Evolutionary conservation across 2,888 invertebrate genomes (phyloP).

Genomic region (Phengaris alcon): DNA sequence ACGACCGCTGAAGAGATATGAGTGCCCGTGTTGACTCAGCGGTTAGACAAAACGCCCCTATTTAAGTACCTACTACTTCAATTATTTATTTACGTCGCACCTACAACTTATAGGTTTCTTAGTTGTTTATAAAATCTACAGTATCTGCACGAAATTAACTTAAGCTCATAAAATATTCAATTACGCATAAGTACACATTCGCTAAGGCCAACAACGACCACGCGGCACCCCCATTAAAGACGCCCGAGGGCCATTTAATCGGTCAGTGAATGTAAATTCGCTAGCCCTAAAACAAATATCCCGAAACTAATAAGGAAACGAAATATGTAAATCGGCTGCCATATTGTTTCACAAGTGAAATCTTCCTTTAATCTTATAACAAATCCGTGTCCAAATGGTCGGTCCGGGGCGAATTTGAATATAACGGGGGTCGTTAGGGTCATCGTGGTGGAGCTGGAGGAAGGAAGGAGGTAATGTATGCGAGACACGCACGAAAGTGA

Average conservation of each 20-base stretch:
- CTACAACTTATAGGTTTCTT: conserved; percentile 1
- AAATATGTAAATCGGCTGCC: conserved; percentile 79
- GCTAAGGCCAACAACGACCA: conserved; percentile 78
- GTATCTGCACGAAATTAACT: conserved; percentile 67
- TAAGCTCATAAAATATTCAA: conserved; percentile 77
- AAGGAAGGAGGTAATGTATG: conserved; percentile 72
- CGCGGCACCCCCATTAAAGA: conserved; percentile 80
- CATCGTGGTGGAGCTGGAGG: conserved; percentile 63
- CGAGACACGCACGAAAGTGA: conserved; percentile 76
- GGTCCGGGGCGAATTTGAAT: conserved; percentile 75
- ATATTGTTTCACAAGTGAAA: conserved; percentile 80
- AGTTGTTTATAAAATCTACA: conserved; percentile 32
- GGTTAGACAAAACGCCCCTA: conserved; percentile 28
- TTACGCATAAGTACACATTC: conserved; percentile 79
- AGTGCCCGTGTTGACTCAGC: conserved; percentile 60
- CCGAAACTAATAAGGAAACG: conserved; percentile 80
- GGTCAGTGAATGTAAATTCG: conserved; percentile 79
- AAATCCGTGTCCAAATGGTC: conserved; percentile 80
- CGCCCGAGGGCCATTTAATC: conserved; percentile 80
- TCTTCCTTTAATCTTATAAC: conserved; percentile 81
- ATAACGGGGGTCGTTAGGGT: conserved; percentile 72
- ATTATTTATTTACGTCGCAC: neutral
- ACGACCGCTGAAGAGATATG: conserved; percentile 64
- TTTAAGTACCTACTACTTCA: neutral
- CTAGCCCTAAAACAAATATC: conserved; percentile 78